phyloP scores from a whole-genome alignment of 2,888 invertebrate species.

The Orthosia cruda region DNA sequence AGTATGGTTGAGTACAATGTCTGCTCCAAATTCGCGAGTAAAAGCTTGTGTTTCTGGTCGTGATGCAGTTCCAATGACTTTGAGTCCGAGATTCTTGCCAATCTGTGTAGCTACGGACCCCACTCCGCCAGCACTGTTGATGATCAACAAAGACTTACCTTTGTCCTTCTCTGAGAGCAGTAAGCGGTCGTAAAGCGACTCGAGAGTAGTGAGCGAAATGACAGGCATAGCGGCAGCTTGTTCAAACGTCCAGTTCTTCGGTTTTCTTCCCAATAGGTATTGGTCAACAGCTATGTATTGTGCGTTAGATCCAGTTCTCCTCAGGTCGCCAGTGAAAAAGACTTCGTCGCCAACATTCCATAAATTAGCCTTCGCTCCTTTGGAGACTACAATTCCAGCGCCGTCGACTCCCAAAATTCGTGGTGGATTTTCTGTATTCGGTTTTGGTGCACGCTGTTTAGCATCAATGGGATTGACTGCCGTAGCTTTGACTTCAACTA shows the following conservation, averaged over 20 bases:
- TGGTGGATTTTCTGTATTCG: conserved; percentile 76
- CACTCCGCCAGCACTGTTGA: conserved; percentile 88
- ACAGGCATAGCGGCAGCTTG: conserved; percentile 88
- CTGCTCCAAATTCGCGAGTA: conserved; percentile 79
- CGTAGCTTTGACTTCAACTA: conserved; percentile 85
- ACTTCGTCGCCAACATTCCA: conserved; percentile 86
- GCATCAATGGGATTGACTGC: conserved; percentile 87
- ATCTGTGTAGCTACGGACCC: conserved; percentile 86
- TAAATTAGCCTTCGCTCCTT: conserved; percentile 76
- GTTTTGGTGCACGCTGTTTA: conserved; percentile 84
- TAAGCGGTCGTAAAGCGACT: conserved; percentile 83
- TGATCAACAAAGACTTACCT: conserved; percentile 83
- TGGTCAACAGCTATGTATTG: conserved; percentile 84
- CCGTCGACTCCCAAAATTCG: conserved; percentile 87
- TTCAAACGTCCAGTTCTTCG: conserved; percentile 83
- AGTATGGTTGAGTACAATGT: conserved; percentile 83
- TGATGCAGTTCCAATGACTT: conserved; percentile 87
- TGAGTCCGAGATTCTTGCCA: conserved; percentile 82
- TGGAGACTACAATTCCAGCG: conserved; percentile 83
- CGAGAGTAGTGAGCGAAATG: conserved; percentile 84
- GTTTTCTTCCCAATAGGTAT: conserved; percentile 81
- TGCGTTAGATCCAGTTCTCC: conserved; percentile 84
- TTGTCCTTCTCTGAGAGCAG: conserved; percentile 84
- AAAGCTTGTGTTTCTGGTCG: conserved; percentile 81
- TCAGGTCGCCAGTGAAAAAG: conserved; percentile 83